Evolutionary conservation across 2,888 invertebrate species (phyloP).

Genomic region (Standfussiana lucernea): DNA sequence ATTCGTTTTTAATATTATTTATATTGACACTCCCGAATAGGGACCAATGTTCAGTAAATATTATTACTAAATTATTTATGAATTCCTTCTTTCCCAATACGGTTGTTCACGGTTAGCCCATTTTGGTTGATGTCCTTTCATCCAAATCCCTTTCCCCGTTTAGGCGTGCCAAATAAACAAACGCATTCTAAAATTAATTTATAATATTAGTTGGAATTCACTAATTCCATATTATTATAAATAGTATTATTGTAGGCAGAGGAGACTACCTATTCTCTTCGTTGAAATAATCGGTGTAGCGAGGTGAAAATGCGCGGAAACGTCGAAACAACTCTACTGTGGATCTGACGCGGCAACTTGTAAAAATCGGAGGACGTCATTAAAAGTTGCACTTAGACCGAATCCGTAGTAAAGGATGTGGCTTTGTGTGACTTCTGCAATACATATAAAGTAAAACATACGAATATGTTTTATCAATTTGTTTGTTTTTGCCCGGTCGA

Average conservation of each 20-base stretch:
- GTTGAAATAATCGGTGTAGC: background rate
- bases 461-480: background rate
- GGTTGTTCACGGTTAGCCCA: too few species aligned
- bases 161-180: background rate
- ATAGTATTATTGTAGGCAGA: too few species aligned
- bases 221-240: background rate
- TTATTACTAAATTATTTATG: too few species aligned
- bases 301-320: background rate
- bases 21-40: too few species aligned
- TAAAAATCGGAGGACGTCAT: constrained; percentile 34
- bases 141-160: background rate
- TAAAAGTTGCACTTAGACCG: constrained; percentile 32
- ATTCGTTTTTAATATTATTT: too few species aligned
- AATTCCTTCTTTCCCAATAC: too few species aligned
- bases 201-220: background rate
- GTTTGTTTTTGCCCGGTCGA: background rate
- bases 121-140: too few species aligned
- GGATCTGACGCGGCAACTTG: constrained; percentile 10
- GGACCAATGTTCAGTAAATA: too few species aligned
- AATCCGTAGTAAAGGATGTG: background rate
- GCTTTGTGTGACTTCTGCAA: background rate
- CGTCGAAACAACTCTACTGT: constrained; percentile 14
- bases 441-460: background rate
- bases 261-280: background rate
- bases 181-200: background rate